A percentile compares a stretch with the other conserved stretches of the same genome.
phyloP scores from a whole-genome alignment of 2,113 vertebrate species.

The Leptobrachium leishanense region DNA sequence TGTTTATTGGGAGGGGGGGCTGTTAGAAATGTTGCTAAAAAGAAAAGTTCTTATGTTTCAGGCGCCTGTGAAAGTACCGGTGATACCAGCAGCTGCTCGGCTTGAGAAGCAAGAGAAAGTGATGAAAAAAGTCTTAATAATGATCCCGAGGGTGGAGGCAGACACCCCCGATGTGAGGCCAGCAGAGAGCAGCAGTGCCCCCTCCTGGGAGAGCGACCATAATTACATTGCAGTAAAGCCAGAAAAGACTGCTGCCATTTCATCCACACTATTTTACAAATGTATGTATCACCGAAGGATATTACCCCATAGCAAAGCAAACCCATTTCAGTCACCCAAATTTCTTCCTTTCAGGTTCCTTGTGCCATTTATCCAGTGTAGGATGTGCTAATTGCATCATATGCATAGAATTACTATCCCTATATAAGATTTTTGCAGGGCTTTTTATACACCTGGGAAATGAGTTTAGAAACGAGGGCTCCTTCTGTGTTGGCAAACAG shows the following conservation, averaged over 20 bases:
- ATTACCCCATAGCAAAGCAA: conserved; percentile 58
- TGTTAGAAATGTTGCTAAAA: too few relatives aligned
- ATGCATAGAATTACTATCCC: too few relatives aligned
- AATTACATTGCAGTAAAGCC: conserved; percentile 91
- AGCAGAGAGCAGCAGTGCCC: conserved; percentile 69
- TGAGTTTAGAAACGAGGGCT: too few relatives aligned
- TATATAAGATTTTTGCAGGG: too few relatives aligned
- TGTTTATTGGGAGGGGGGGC: too few relatives aligned
- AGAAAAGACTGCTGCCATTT: conserved; percentile 81
- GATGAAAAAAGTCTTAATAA: conserved; percentile 60
- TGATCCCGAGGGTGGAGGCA: conserved; percentile 57
- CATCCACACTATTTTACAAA: conserved; percentile 84
- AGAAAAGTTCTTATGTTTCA: too few relatives aligned
- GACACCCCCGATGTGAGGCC: conserved; percentile 53
- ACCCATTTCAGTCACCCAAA: not conserved
- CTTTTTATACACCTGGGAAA: too few relatives aligned
- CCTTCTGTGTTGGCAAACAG: too few relatives aligned
- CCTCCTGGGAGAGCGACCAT: conserved; percentile 81
- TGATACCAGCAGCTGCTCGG: conserved; percentile 69
- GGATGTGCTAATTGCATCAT: too few relatives aligned
- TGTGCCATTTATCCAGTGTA: not conserved
- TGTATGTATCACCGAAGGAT: conserved; percentile 91
- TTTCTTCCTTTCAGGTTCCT: not conserved
- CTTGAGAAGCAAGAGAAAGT: conserved; percentile 66
- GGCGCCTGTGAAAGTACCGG: conserved; percentile 59